Conservation (phyloP, 2,797 vertebrate genomes). For the Pyrocephalus nanus region DNA sequence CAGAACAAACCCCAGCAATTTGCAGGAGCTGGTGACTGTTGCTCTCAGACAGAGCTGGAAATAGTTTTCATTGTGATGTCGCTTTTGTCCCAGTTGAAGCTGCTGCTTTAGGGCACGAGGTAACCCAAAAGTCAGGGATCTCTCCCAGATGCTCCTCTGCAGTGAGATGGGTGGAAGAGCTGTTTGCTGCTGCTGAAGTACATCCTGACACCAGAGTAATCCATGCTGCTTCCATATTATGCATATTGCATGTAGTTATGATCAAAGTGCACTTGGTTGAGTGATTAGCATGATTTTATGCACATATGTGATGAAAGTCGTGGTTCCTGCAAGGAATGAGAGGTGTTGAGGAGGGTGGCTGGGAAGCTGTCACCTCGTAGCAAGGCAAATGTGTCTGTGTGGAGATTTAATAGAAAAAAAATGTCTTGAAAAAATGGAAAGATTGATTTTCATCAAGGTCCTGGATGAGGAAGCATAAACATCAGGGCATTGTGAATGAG, state of each 20-base stretch:
- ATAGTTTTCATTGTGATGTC: background rate
- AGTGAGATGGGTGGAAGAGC: background rate
- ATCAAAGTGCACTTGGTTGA: background rate
- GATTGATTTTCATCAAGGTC: background rate
- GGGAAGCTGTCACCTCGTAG: background rate
- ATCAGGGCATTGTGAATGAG: background rate
- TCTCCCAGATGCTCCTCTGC: background rate
- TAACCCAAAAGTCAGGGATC: background rate
- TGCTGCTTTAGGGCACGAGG: background rate
- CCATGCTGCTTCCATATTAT: background rate
- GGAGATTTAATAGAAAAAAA: background rate
- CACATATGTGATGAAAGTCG: fast-evolving
- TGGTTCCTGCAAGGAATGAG: background rate
- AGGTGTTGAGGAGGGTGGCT: background rate
- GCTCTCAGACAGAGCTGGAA: background rate
- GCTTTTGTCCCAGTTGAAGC: background rate
- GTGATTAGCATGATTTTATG: background rate
- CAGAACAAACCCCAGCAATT: fast-evolving
- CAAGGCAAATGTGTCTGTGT: background rate
- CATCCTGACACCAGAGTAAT: background rate
- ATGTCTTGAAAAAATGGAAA: background rate
- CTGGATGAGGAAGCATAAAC: background rate
- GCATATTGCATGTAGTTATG: background rate
- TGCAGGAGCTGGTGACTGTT: background rate
- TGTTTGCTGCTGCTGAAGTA: background rate